Conservation (phyloP, 1,140 invertebrate genomes). For the Bombus pascuorum region DNA sequence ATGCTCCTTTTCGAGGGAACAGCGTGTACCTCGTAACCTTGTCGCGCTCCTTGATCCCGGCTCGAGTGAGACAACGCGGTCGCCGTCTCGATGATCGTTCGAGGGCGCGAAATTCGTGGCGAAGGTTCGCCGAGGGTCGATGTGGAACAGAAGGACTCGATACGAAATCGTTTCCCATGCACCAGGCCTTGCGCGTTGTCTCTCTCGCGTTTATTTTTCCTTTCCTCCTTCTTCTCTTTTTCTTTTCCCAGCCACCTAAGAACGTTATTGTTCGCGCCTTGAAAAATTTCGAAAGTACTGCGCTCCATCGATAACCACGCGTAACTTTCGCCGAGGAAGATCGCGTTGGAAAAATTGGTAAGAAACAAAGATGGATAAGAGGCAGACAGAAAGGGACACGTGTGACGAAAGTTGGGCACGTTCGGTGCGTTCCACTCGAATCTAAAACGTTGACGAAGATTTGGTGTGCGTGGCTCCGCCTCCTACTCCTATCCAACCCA, state of each 20-base stretch:
- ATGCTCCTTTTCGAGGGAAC: conserved; percentile 74
- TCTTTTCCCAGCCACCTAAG: background rate
- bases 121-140: conserved; percentile 41
- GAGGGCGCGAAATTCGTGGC: conserved; percentile 63
- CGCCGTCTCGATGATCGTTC: conserved; percentile 57
- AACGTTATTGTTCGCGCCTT: background rate
- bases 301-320: too few species aligned
- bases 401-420: background rate
- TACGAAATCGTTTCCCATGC: too few species aligned
- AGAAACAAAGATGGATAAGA: too few species aligned
- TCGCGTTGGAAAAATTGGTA: too few species aligned
- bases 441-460: conserved; percentile 74
- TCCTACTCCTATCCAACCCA: conserved; percentile 79
- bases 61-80: conserved; percentile 50
- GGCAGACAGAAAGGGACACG: background rate
- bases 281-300: background rate
- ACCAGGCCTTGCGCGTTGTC: too few species aligned
- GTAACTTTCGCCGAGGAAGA: too few species aligned
- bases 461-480: conserved; percentile 78
- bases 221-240: background rate
- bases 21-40: conserved; percentile 67
- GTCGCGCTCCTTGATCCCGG: conserved; percentile 68
- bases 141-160: background rate
- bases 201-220: background rate
- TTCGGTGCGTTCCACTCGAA: conserved; percentile 48